Base-by-base conservation (phyloP, 2,797 vertebrate species). In the Rhinichthys osculus region DNA sequence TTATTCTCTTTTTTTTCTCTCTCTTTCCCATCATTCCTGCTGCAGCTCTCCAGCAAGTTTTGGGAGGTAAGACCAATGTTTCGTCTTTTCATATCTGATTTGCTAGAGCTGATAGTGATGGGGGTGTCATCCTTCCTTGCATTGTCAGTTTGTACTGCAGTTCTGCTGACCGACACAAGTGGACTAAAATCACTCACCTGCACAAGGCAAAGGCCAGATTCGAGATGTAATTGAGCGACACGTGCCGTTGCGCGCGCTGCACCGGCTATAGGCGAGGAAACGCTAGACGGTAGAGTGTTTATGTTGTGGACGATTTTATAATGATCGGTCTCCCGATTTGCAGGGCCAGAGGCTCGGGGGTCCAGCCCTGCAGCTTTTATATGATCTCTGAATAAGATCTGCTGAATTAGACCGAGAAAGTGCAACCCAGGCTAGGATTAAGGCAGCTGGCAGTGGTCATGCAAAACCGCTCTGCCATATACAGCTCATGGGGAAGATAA, bases 131-230 rank as follows among this genome's bases (percentile, higher is more conserved):
- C 50, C 35, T 54, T 69, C 30, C 78, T 88, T 81, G 91, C 93
- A 91, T 93, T 95, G 93, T 95, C 92, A 89, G 91, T 95, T 95
- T 95, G 95, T 94, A 95, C 95, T 95, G 94, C 94, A 94, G 95
- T 95, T 95, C 92, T 95, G 93, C 93, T 93, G 94, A 93, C 93
- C 91, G 93, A 93, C 92, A 93, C 91, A 91, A 92, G 88, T 88
- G 86, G 90, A 89, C 88, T 54, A 14, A 78, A 90, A 81, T 57
- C 42, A 67, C 50, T 73, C 62, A 57, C 50, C 14, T 78, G 73
- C 69, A 81, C 88, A 87, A 93, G 86, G 92, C 89, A 85, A 88
- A 90, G 87, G 88, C 82, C 86, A 87, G 82, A 67, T 33, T 85
- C 62, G 7, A 44, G 52, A 62, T 54, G 79, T 73, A 78, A 69